Evolutionary conservation across 1,140 invertebrate genomes (phyloP).

Genomic region (Pararge aegeria): DNA sequence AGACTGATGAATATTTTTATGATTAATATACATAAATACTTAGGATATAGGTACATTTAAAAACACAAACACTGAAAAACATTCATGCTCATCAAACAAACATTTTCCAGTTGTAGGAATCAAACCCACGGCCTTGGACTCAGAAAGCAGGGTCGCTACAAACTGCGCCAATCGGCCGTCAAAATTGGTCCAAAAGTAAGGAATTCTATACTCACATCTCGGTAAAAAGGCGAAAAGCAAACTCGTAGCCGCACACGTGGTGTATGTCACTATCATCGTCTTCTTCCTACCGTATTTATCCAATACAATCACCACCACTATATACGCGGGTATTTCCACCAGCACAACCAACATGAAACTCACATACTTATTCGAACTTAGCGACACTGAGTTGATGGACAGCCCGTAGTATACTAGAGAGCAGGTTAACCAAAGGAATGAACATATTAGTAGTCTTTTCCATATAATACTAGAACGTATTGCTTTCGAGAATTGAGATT

Average conservation of each 20-base stretch:
- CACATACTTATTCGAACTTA: slow-evolving; percentile 85
- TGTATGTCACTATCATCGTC: slow-evolving; percentile 62
- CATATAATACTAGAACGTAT: slow-evolving; percentile 82
- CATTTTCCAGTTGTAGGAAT: no score
- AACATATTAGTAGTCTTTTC: slow-evolving; percentile 84
- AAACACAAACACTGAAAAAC: no score
- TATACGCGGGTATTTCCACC: slow-evolving; percentile 87
- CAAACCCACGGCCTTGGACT: no score
- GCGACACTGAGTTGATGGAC: slow-evolving; percentile 88
- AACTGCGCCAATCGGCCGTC: no score
- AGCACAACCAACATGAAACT: slow-evolving; percentile 86
- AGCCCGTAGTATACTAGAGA: slow-evolving; percentile 91
- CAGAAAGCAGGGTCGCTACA: no score
- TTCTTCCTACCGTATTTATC: slow-evolving; percentile 83
- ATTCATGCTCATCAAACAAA: no score
- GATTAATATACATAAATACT: no score
- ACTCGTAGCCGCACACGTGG: slow-evolving; percentile 59
- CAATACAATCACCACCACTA: slow-evolving; percentile 83
- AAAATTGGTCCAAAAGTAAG: no score
- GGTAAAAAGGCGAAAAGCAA: slow-evolving; percentile 72
- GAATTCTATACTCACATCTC: slow-evolving; percentile 59
- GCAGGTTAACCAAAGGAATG: slow-evolving; percentile 86
- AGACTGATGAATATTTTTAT: no score
- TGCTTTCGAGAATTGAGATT: slow-evolving; percentile 59
- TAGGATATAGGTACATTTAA: no score